Evolutionary conservation across 2,888 invertebrate genomes (phyloP), one percentile per base, ranked within the genome.

Genomic region (Agriopis aurantiaria): DNA sequence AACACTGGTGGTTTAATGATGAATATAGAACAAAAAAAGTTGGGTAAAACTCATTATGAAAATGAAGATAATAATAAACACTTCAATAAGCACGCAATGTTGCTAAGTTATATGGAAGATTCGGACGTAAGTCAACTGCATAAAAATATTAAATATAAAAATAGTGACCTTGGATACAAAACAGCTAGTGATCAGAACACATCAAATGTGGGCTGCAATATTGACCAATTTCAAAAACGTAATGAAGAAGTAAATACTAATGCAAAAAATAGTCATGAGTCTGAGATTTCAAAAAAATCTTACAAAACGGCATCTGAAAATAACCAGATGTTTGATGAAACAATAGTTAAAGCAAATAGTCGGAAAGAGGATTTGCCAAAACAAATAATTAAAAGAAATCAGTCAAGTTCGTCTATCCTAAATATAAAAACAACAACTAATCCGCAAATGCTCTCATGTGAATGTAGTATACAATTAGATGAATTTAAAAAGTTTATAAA

Each of bases 401-500:
- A 45, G 6, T 23, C 33, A 46, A 46, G 33, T 12, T 58, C 17
- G 12, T 58, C 23, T 41, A 33, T 7, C n/a, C 60, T 9, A 61
- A 63, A 65, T 65, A 33, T 67, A 7, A 56, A 64, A 45, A 57
- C 48, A 65, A 65, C 10, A 43, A 43, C 40, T 57, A 58, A 52
- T 12, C 12, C 58, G 14, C 65, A 65, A 57, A 45, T 17, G 23
- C 53, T 52, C 4, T 63, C 72, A 11, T 80, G 81, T 72, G 76
- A 80, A 57, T 81, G 79, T 63, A 77, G 73, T 71, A 58, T 68
- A 8, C 77, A 80, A 56, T 71, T 81, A 69, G 76, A 82, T 14
- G 80, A 84, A 66, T 75, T 82, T 8, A 81, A 82, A 72, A 74
- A 67, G 14, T 71, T 73, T 33, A 70, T 81, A 52, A 69, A 71